phyloP scores from a whole-genome alignment of 2,113 vertebrate genomes.

The Nothocercus nigrocapillus region DNA sequence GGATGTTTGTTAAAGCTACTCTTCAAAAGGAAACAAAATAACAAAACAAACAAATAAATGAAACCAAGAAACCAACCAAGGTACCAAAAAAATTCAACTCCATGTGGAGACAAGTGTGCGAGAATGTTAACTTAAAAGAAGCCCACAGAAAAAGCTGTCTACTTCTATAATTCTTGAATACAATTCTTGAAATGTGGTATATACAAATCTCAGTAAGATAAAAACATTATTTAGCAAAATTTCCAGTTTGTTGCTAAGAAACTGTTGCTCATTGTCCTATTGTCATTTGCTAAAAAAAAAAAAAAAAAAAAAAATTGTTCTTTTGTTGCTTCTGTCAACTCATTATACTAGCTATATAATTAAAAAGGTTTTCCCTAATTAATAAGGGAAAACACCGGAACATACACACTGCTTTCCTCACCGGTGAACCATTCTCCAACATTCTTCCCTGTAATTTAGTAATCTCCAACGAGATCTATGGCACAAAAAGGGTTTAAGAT shows the following conservation, averaged over 20 bases:
- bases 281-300: conserved; percentile 8
- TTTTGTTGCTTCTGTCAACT: conserved; percentile 38
- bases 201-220: not conserved
- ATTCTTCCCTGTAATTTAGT: not conserved
- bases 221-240: conserved; percentile 43
- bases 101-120: not conserved
- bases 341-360: conserved; percentile 26
- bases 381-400: not conserved
- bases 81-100: not conserved
- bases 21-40: not conserved
- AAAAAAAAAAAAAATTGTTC: conserved; percentile 6
- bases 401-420: not conserved
- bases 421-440: not conserved
- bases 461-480: not conserved
- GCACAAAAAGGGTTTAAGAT: not conserved
- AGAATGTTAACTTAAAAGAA: not conserved
- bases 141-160: not conserved
- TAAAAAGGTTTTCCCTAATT: not conserved
- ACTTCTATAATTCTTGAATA: not conserved
- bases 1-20: not conserved
- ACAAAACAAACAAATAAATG: no score
- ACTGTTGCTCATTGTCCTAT: conserved; percentile 56
- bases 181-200: not conserved
- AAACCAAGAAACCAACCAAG: no score
- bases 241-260: conserved; percentile 77